Evolutionary conservation across 2,888 invertebrate species (phyloP), one percentile per base, ranked within the genome.

Genomic region (Creontiades dilutus): DNA sequence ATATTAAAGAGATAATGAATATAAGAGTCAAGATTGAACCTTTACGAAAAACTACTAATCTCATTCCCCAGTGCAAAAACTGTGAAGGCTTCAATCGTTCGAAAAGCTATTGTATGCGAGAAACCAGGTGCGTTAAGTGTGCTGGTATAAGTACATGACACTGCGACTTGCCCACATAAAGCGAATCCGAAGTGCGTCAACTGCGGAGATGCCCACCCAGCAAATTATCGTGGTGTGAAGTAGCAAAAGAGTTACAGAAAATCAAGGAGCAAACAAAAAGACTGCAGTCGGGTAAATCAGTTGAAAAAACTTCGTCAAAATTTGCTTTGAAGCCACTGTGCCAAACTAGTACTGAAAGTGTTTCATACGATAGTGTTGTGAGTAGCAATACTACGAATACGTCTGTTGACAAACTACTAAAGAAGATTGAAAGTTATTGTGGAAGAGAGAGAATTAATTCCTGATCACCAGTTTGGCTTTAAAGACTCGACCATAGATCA

Each of bases 11-110:
- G 0, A 16, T 57, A 13, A 13, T 57, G 57, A 57, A 57, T 9
- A 61, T 61, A 16, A 61, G 19, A 16, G 19, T 61, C 61, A 61
- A 61, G 11, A 19, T 61, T 61, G 61, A 61, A 61, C 61, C 61
- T 4, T 11, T 61, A 2, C 2, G 61, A 16, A 61, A 61, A 61
- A 61, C 61, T 7, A 61, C 61, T 7, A 61, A 61, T 61, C 19
- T 61, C 19, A 61, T 61, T 19, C 61, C 61, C 3, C 61, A 61
- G n/a, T 61, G 61, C 19, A 61, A 61, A 61, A 61, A 61, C 61
- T 13, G 57, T n/a, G 14, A 57, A 13, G 57, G 57, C 4, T 57
- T 57, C 57, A 57, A 57, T n/a, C 57, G 16, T 16, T 16, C 12
- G 12, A 61, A 19, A 61, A 11, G 61, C 19, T 61, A 61, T 2